phyloP scores from a whole-genome alignment of 2,113 vertebrate species.

The Melanocharis versteri region DNA sequence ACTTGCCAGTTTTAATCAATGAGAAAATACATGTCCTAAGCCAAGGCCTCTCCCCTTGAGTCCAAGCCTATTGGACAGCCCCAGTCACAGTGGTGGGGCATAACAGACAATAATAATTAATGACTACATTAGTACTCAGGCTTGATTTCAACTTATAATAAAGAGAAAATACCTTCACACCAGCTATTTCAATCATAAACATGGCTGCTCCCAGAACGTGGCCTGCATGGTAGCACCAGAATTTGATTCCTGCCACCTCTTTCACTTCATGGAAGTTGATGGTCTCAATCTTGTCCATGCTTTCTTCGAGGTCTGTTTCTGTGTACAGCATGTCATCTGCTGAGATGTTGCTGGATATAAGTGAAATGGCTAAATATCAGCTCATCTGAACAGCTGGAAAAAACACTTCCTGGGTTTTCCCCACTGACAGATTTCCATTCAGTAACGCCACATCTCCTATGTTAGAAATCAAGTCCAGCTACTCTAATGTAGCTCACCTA shows the following conservation, averaged over 20 bases:
- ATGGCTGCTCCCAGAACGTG: slow-evolving; percentile 96
- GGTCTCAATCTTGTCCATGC: slow-evolving; percentile 99
- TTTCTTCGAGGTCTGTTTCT: slow-evolving; percentile 95
- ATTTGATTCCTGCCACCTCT: slow-evolving; percentile 97
- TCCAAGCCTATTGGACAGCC: not conserved
- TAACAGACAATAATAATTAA: not conserved
- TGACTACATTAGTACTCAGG: not conserved
- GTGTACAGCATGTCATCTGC: slow-evolving; percentile 98
- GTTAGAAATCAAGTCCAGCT: not conserved
- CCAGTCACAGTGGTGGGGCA: not conserved
- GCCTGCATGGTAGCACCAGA: slow-evolving; percentile 97
- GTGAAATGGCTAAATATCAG: not conserved
- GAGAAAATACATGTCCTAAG: not conserved
- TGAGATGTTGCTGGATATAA: slow-evolving; percentile 88
- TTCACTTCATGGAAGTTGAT: slow-evolving; percentile 99
- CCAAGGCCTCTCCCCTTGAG: not conserved
- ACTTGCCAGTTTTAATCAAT: not conserved
- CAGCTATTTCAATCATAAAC: slow-evolving; percentile 99
- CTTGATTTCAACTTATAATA: not conserved
- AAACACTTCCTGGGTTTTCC: not conserved
- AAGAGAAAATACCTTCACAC: slow-evolving; percentile 85
- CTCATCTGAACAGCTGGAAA: not conserved
- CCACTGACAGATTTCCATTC: not conserved
- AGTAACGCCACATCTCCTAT: fast-evolving
- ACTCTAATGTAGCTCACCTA: not conserved